Percentiles rank a stretch among this genome's conserved stretches.
These are phyloP conservation scores for Holothuria leucospilota DNA, from an alignment of 53 echinoderm and acorn worm species.

Conservation along the genomic window DNA sequence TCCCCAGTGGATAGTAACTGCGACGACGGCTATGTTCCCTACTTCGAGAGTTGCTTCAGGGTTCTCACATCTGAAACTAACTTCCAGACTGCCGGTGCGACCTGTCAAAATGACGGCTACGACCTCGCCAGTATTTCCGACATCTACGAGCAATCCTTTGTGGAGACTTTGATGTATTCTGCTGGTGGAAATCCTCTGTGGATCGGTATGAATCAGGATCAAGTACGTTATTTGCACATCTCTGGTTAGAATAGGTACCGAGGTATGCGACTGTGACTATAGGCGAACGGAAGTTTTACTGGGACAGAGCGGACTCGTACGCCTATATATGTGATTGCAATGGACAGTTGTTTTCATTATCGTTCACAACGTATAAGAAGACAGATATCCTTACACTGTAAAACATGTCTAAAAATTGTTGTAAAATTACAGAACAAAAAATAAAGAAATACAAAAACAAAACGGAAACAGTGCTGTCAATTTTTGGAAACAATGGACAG, in stretches of 20 bases:
- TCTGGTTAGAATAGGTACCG: background rate
- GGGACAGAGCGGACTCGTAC: no score
- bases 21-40: slow-evolving; percentile 27
- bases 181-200: slow-evolving; percentile 66
- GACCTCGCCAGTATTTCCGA: slow-evolving; percentile 80
- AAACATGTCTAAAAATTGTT: no score
- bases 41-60: slow-evolving; percentile 60
- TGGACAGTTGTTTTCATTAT: no score
- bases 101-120: slow-evolving; percentile 66
- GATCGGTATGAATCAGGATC: slow-evolving; percentile 75
- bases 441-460: no score
- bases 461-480: no score
- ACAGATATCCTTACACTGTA: no score
- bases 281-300: no score
- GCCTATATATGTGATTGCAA: no score
- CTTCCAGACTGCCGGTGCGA: slow-evolving; percentile 59
- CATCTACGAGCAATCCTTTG: slow-evolving; percentile 77
- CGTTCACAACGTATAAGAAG: no score
- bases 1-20: slow-evolving; percentile 4
- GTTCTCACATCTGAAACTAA: slow-evolving; percentile 51
- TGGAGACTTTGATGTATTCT: slow-evolving; percentile 76
- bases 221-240: background rate
- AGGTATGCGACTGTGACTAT: background rate
- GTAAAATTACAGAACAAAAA: no score
- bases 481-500: no score